A percentile compares a stretch with the other conserved stretches of the same genome.
Conservation (phyloP, 1,140 invertebrate genomes). For the Ooceraea biroi region DNA sequence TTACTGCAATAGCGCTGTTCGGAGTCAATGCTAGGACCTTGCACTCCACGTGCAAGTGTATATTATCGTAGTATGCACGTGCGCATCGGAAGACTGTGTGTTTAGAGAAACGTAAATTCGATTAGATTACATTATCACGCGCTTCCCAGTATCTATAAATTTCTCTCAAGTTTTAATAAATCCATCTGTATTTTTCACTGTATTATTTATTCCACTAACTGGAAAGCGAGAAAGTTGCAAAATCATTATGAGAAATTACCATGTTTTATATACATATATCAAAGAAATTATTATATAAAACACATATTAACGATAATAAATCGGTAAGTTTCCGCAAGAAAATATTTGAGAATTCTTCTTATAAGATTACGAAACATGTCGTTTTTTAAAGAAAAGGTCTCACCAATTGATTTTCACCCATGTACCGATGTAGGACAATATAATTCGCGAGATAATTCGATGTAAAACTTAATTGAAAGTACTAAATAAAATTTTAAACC, state of each 20-base stretch:
- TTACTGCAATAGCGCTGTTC: slow-evolving; percentile 65
- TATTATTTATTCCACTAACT: slow-evolving; percentile 29
- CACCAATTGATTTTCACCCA: too few relatives aligned
- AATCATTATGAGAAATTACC: too few relatives aligned
- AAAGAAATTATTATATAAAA: too few relatives aligned
- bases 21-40: slow-evolving; percentile 76
- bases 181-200: too few relatives aligned
- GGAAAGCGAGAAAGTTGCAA: slow-evolving; percentile 33
- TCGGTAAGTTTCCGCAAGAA: too few relatives aligned
- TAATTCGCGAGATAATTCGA: too few relatives aligned
- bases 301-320: too few relatives aligned
- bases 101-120: not conserved
- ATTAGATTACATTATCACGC: slow-evolving; percentile 19
- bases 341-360: too few relatives aligned
- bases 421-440: too few relatives aligned
- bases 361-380: too few relatives aligned
- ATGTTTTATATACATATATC: too few relatives aligned
- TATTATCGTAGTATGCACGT: slow-evolving; percentile 56
- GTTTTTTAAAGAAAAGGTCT: too few relatives aligned
- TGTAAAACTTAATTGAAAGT: not conserved
- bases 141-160: not conserved
- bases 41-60: slow-evolving; percentile 63
- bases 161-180: not conserved
- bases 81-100: slow-evolving; percentile 44
- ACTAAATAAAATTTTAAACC: not conserved